Evolutionary conservation across 2,797 vertebrate genomes (phyloP), one percentile per base, ranked within the genome.

Genomic region (Pterois miles): DNA sequence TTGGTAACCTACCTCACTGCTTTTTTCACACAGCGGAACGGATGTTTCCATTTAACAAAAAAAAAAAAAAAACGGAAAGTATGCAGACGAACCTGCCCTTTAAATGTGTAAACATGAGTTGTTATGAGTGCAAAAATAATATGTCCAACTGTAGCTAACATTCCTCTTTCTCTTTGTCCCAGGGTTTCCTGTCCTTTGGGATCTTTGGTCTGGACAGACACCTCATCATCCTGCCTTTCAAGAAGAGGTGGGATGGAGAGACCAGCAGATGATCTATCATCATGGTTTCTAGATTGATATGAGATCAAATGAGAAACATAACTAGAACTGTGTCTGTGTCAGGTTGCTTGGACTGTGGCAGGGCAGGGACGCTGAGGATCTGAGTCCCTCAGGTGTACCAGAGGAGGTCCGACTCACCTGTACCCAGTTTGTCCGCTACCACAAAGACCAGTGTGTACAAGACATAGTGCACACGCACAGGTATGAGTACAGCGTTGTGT

Each of bases 131-230:
- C 14, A 50, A 3, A 18, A 20, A 29, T 20, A 29, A 25, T n/a
- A n/a, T n/a, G 3, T 65, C 43, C 5, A 25, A 33, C 13, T 43
- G 1, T 58, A 14, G 25, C 0, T n/a, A 12, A 2, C 8, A 20
- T 1, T 16, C 33, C 7, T 31, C 1, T 36, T 2, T 60, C 1
- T 74, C 20, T 70, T 54, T 29, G 1, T 65, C 10, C 5, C 88
- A 99, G 98, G 98, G 98, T 64, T 98, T 99, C 86, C 95, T 99
- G 91, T 98, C 97, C 16, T 99, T 99, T 88, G 96, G 96, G 82
- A 96, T 99, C 89, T 99, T 99, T 88, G 98, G 98, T 59, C 92
- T 99, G 92, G 98, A 99, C 91, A 97, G 97, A 88, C 97, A 98
- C 91, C 96, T 99, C 90, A 97, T 99, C 86, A 96, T 99, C 86